These are phyloP conservation scores for Sphaeramia orbicularis DNA, from an alignment of 2,797 vertebrate genomes.

Conservation along the genomic window DNA sequence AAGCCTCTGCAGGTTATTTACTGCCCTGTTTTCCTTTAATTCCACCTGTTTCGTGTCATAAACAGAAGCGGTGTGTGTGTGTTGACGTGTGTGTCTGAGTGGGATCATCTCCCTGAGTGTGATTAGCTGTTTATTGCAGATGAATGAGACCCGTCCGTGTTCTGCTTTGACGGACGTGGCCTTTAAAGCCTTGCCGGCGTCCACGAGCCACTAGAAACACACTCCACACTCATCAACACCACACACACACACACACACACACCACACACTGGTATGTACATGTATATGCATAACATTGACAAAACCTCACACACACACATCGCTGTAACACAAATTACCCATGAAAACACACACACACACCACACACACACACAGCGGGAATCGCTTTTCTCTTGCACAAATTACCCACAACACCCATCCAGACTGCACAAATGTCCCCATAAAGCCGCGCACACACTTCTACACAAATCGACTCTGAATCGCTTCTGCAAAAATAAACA, in stretches of 20 bases:
- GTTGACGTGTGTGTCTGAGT: conserved; percentile 20
- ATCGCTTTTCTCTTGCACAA: conserved; percentile 43
- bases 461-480: conserved; percentile 40
- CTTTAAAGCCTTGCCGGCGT: conserved; percentile 48
- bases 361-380: conserved; percentile 30
- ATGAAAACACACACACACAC: conserved; percentile 13
- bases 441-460: not conserved
- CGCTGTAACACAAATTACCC: conserved; percentile 24
- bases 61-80: conserved; percentile 1
- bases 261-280: not conserved
- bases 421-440: conserved; percentile 19
- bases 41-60: too few species aligned
- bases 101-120: conserved; percentile 41
- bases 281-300: conserved; percentile 47
- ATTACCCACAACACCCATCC: conserved; percentile 34
- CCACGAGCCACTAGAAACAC: conserved; percentile 63
- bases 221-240: conserved; percentile 49
- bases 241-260: too few species aligned
- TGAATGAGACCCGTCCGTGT: conserved; percentile 34
- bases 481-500: conserved; percentile 40
- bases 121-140: conserved; percentile 58
- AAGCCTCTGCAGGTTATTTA: too few species aligned
- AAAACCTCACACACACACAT: conserved; percentile 33
- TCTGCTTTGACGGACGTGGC: conserved; percentile 53
- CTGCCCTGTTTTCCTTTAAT: too few species aligned